These are phyloP conservation scores for Apostichopus leukothele DNA, from an alignment of 53 echinoderm and acorn worm species.

Conservation along the genomic window DNA sequence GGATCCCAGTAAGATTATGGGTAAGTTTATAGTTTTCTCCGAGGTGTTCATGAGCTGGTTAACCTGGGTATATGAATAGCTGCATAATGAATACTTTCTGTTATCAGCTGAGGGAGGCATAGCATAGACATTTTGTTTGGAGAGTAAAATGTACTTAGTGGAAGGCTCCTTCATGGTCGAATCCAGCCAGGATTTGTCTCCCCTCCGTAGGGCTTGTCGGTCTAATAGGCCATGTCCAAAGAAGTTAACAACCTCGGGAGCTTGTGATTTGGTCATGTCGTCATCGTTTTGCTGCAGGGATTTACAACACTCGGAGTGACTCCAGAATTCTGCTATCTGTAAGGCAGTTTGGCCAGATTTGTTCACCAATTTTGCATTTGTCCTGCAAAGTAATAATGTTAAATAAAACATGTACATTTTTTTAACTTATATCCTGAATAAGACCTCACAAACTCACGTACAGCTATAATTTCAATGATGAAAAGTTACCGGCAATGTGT, in stretches of 20 bases:
- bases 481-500: too few species aligned
- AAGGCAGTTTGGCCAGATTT: conserved; percentile 92
- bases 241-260: conserved; percentile 67
- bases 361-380: conserved; percentile 65
- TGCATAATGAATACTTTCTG: conserved; percentile 61
- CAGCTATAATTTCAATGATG: too few species aligned
- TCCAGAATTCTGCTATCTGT: conserved; percentile 94
- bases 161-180: conserved; percentile 53
- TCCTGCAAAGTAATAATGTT: conserved; percentile 41
- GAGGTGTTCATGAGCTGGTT: conserved; percentile 49
- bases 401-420: background rate
- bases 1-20: conserved; percentile 66
- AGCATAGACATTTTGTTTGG: conserved; percentile 28
- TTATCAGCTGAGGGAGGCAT: conserved; percentile 49
- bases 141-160: conserved; percentile 61
- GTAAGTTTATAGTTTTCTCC: conserved; percentile 24
- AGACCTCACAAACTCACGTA: too few species aligned
- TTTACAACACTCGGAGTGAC: conserved; percentile 53
- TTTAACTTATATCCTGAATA: background rate
- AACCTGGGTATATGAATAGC: conserved; percentile 63
- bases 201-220: conserved; percentile 65
- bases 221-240: conserved; percentile 79
- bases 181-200: conserved; percentile 71
- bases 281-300: background rate
- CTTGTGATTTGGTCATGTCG: background rate